Evolutionary conservation across 2,888 invertebrate species (phyloP).

Genomic region (Pteria penguin): DNA sequence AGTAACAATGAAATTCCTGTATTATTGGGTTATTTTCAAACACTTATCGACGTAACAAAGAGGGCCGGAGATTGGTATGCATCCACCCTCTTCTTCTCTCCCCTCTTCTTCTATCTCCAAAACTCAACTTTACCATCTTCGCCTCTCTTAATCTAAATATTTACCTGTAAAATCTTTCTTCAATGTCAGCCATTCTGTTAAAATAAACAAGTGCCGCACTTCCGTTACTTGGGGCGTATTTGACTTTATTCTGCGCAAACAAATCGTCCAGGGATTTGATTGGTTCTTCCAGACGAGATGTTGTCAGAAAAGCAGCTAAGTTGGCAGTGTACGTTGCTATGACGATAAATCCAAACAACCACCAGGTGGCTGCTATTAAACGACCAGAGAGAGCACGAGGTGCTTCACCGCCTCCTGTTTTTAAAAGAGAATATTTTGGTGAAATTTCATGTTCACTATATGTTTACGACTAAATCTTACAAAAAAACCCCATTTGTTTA

Average conservation of each 20-base stretch:
- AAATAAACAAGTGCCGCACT: slow-evolving; percentile 96
- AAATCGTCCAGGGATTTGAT: slow-evolving; percentile 95
- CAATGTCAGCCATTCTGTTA: slow-evolving; percentile 96
- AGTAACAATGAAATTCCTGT: too few species aligned
- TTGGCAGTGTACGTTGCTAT: slow-evolving; percentile 99
- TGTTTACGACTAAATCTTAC: too few species aligned
- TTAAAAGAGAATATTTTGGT: neutral
- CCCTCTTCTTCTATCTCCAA: too few species aligned
- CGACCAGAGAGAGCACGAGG: slow-evolving; percentile 95
- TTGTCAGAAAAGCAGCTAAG: slow-evolving; percentile 96
- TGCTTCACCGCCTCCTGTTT: slow-evolving; percentile 77
- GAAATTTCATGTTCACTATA: neutral
- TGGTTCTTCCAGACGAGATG: slow-evolving; percentile 92
- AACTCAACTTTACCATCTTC: too few species aligned
- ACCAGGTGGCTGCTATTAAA: slow-evolving; percentile 98
- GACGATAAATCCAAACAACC: slow-evolving; percentile 99
- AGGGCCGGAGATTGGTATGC: too few species aligned
- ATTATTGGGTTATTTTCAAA: too few species aligned
- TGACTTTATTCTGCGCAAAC: slow-evolving; percentile 96
- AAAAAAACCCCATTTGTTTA: neutral
- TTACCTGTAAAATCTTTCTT: slow-evolving; percentile 95
- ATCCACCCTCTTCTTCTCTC: too few species aligned
- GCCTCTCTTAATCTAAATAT: too few species aligned
- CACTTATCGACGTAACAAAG: too few species aligned
- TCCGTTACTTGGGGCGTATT: slow-evolving; percentile 94